Percentiles rank a stretch among this genome's conserved stretches.
Conservation (phyloP, 1,140 invertebrate species). For the Mamestra configurata region DNA sequence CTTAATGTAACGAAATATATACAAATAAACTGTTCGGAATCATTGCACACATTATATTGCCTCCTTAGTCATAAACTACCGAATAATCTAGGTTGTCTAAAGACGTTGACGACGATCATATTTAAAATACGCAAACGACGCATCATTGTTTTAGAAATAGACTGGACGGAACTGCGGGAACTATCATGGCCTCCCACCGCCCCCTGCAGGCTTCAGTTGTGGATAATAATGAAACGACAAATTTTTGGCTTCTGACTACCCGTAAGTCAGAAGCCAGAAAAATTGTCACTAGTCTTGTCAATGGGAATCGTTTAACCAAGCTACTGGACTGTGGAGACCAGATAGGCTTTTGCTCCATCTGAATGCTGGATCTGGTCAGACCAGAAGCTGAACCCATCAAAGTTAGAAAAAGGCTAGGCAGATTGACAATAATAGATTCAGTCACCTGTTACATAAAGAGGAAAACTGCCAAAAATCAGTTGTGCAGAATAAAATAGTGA, state of each 20-base stretch:
- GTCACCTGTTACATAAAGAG: slow-evolving; percentile 9
- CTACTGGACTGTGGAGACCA: too few species aligned
- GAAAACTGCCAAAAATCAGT: slow-evolving; percentile 23
- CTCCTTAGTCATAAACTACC: slow-evolving; percentile 1
- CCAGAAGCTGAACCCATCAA: too few species aligned
- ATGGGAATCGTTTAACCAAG: too few species aligned
- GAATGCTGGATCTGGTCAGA: too few species aligned
- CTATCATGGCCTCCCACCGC: slow-evolving; percentile 4
- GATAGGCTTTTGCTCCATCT: too few species aligned
- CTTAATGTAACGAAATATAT: slow-evolving; percentile 13
- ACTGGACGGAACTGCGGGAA: background rate
- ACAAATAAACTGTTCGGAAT: background rate
- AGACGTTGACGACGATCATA: background rate
- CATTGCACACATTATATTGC: background rate
- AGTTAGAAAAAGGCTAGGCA: too few species aligned
- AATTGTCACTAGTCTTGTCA: too few species aligned
- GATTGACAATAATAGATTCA: background rate
- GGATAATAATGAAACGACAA: background rate
- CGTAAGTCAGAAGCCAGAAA: too few species aligned
- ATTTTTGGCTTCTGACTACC: too few species aligned
- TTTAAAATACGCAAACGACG: slow-evolving; percentile 1
- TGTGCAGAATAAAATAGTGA: slow-evolving; percentile 23
- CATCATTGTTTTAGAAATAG: slow-evolving; percentile 24
- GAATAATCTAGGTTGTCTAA: slow-evolving; percentile 3
- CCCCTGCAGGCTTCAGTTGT: background rate